Evolutionary conservation across 2,888 invertebrate genomes (phyloP), one percentile per base, ranked within the genome.

Genomic region (Drosophila yooni): DNA sequence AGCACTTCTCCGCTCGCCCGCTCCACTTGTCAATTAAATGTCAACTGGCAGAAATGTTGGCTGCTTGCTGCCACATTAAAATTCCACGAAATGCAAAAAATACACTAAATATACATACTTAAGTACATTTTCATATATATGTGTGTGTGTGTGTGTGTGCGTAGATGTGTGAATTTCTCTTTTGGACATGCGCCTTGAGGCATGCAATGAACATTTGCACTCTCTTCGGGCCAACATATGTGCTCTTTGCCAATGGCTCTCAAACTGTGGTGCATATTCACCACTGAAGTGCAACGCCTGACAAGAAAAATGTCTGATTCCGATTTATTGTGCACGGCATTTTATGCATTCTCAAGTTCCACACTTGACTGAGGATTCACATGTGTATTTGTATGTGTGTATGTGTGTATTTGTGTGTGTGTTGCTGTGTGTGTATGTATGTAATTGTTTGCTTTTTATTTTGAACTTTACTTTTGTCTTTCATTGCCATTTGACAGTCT

Each of bases 1-100:
- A 43, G 61, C 53, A 65, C 56, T 43, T 34, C 50, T 51, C 69
- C 67, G 52, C 57, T 60, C 38, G 52, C 69, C 70, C 71, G 56
- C 66, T 56, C 27, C 25, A 67, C 81, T 79, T 86, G 86, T 89
- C 89, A 89, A 89, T 89, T 87, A 90, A 80, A 85, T 88, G 87
- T 88, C 89, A 89, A 83, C 83, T 81, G 76, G 76, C 76, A 77
- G 77, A 81, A 89, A 84, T 76, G 83, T 79, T 76, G 73, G 36
- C 56, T 70, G 65, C 69, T 65, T 58, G 56, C 75, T 80, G 84
- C 63, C 81, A 81, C 77, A 86, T 86, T 88, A 79, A 88, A 76
- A 79, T 79, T 75, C 81, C 71, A 21, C 48, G 50, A 54, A 67
- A 53, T 18, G 33, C 40, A 51, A 54, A 43, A 65, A 36, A 31